Conservation (phyloP, 1,140 invertebrate species). For the Odontomachus brunneus region DNA sequence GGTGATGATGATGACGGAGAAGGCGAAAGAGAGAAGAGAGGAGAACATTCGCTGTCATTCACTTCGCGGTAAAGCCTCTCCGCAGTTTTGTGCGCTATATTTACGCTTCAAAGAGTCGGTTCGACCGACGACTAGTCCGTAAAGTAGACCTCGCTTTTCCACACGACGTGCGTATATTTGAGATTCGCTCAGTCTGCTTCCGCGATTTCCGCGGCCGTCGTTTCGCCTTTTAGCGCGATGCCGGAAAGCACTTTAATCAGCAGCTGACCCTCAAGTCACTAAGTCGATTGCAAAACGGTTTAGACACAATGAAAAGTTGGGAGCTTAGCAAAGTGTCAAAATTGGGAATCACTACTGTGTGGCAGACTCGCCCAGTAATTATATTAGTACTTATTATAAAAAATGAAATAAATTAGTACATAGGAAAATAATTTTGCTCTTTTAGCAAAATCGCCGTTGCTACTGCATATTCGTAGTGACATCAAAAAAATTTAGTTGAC, state of each 20-base stretch:
- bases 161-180: slow-evolving; percentile 31
- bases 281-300: not conserved
- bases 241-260: not conserved
- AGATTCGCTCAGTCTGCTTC: slow-evolving; percentile 12
- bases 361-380: too few relatives aligned
- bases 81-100: slow-evolving; percentile 42
- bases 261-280: not conserved
- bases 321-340: too few relatives aligned
- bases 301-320: too few relatives aligned
- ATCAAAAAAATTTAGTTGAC: too few relatives aligned
- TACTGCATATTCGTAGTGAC: too few relatives aligned
- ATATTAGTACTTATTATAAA: too few relatives aligned
- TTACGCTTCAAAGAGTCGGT: slow-evolving; percentile 50
- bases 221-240: not conserved
- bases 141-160: slow-evolving; percentile 45
- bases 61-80: slow-evolving; percentile 47
- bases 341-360: too few relatives aligned
- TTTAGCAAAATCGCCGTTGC: too few relatives aligned
- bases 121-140: not conserved
- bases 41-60: slow-evolving; percentile 20
- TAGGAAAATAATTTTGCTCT: too few relatives aligned
- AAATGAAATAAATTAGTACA: too few relatives aligned
- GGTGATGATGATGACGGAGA: slow-evolving; percentile 14
- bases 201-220: slow-evolving; percentile 8
- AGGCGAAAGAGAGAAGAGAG: slow-evolving; percentile 47